Evolutionary conservation across 2,113 vertebrate species (phyloP).

Genomic region (Notothenia coriiceps): DNA sequence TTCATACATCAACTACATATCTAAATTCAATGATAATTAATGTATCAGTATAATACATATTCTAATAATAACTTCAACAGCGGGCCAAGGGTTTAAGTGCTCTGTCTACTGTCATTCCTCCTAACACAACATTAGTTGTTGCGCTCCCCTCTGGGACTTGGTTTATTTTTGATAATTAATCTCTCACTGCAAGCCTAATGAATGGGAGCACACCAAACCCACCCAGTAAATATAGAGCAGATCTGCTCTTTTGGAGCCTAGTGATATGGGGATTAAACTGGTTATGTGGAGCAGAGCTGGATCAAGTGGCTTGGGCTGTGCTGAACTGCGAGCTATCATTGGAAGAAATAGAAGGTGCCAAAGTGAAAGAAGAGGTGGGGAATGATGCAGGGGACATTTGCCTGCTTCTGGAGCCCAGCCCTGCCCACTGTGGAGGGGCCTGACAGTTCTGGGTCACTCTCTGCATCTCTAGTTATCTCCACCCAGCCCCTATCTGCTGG

Average conservation of each 20-base stretch:
- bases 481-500: conserved; percentile 70
- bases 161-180: conserved; percentile 83
- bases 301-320: conserved; percentile 78
- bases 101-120: conserved; percentile 57
- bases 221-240: conserved; percentile 83
- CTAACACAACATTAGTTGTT: conserved; percentile 67
- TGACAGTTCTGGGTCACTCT: conserved; percentile 88
- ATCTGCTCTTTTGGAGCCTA: conserved; percentile 80
- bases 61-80: conserved; percentile 48
- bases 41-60: conserved; percentile 48
- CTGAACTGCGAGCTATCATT: conserved; percentile 67
- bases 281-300: conserved; percentile 81
- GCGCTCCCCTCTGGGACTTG: conserved; percentile 57
- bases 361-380: conserved; percentile 75
- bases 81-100: conserved; percentile 30
- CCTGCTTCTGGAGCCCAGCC: conserved; percentile 74
- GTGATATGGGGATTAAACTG: conserved; percentile 84
- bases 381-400: conserved; percentile 76
- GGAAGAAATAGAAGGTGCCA: conserved; percentile 78
- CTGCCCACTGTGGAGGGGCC: conserved; percentile 77
- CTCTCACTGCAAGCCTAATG: conserved; percentile 76
- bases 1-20: conserved; percentile 31
- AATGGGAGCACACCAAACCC: conserved; percentile 82
- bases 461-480: conserved; percentile 75
- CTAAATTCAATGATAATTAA: conserved; percentile 13